Evolutionary conservation across 2,113 vertebrate genomes (phyloP).

Genomic region (Mirounga angustirostris): DNA sequence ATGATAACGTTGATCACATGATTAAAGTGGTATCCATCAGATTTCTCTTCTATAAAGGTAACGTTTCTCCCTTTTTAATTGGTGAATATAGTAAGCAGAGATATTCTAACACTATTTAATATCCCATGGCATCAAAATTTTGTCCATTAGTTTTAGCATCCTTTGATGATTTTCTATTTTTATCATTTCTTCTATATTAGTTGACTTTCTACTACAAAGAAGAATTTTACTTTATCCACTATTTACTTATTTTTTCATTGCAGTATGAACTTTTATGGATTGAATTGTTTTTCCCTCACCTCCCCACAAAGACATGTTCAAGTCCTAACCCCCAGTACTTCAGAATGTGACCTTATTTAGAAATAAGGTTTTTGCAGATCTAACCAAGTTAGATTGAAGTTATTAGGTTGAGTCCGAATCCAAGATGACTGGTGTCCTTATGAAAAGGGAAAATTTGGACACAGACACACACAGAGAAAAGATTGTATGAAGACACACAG

Average conservation of each 20-base stretch:
- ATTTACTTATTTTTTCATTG: slow-evolving; percentile 10
- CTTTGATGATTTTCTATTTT: slow-evolving; percentile 22
- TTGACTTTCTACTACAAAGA: not conserved
- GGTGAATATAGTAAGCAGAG: not conserved
- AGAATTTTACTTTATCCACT: not conserved
- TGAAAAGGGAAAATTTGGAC: not conserved
- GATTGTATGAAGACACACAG: not conserved
- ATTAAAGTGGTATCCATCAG: not conserved
- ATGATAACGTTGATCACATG: not conserved
- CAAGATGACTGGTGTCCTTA: not conserved
- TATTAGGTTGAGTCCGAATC: not conserved
- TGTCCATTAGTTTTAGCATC: not conserved
- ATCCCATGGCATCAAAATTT: not conserved
- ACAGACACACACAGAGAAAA: not conserved
- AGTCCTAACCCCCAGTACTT: not conserved
- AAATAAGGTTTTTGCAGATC: not conserved
- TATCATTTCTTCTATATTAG: not conserved
- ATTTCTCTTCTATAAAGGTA: not conserved
- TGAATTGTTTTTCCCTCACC: not conserved
- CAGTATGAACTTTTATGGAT: not conserved
- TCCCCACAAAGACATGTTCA: not conserved
- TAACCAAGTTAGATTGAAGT: not conserved
- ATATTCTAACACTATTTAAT: not conserved
- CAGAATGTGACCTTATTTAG: not conserved
- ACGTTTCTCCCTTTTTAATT: not conserved